Evolutionary conservation across 2,797 vertebrate genomes (phyloP).

Genomic region (Brotula barbata): DNA sequence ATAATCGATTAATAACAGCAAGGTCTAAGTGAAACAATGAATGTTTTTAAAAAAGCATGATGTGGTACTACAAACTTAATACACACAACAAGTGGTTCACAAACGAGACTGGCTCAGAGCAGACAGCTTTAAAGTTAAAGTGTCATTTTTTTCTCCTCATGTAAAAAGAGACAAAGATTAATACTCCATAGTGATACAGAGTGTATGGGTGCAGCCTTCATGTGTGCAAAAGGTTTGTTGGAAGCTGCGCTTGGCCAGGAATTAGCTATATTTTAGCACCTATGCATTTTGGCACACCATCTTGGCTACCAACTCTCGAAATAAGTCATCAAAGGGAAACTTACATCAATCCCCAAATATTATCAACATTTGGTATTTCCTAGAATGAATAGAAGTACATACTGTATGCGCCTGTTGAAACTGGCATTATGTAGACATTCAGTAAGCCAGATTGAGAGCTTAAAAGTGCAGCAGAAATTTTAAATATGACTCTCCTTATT

Average conservation of each 20-base stretch:
- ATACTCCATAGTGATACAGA: background rate
- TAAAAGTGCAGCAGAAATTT: too few relatives aligned
- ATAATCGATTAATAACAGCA: too few relatives aligned
- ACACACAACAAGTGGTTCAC: too few relatives aligned
- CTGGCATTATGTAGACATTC: too few relatives aligned
- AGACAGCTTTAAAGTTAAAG: background rate
- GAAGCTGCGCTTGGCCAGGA: background rate
- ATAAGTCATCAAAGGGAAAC: slow-evolving; percentile 19
- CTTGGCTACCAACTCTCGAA: slow-evolving; percentile 17
- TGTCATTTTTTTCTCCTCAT: background rate
- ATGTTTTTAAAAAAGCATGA: too few relatives aligned
- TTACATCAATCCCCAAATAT: slow-evolving; percentile 27
- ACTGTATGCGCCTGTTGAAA: slow-evolving; percentile 13
- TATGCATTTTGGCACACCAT: slow-evolving; percentile 16
- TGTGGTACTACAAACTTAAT: too few relatives aligned
- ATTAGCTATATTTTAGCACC: slow-evolving; percentile 4
- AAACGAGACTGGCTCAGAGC: too few relatives aligned
- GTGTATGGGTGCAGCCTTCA: background rate
- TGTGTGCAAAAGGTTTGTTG: slow-evolving; percentile 3
- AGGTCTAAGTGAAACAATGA: too few relatives aligned
- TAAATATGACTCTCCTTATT: too few relatives aligned
- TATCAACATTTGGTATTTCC: slow-evolving; percentile 7
- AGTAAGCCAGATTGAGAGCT: too few relatives aligned
- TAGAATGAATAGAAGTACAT: background rate
- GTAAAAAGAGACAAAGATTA: background rate